Percentiles rank a stretch among this genome's conserved stretches.
Evolutionary conservation across 1,140 invertebrate genomes (phyloP).

Genomic region (Sipha flava): DNA sequence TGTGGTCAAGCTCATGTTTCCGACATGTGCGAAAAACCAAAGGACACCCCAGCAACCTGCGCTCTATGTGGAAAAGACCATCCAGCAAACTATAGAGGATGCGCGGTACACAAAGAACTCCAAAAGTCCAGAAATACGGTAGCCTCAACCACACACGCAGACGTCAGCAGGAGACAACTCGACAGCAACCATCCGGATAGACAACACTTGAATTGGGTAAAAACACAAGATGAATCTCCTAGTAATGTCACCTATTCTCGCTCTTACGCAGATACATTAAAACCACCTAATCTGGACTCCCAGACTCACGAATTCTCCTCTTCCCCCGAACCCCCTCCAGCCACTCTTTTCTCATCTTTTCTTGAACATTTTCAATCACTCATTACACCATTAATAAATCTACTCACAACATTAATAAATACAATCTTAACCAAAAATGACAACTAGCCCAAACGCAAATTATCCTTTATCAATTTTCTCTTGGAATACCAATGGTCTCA

Average conservation of each 20-base stretch:
- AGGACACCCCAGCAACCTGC: slow-evolving; percentile 40
- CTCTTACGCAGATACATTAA: neutral
- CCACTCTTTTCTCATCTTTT: neutral
- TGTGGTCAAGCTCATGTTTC: slow-evolving; percentile 41
- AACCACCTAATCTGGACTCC: neutral
- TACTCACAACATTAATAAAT: neutral
- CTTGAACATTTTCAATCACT: neutral
- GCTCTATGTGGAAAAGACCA: slow-evolving; percentile 41
- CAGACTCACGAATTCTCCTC: neutral
- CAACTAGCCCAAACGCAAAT: neutral
- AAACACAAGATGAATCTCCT: neutral
- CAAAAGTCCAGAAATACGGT: neutral
- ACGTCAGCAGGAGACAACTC: neutral
- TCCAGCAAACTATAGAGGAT: slow-evolving; percentile 41
- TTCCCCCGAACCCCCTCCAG: neutral
- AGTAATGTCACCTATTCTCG: neutral
- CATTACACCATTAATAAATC: neutral
- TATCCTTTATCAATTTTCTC: neutral
- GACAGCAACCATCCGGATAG: neutral
- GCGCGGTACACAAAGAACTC: neutral
- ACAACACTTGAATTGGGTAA: neutral
- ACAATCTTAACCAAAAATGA: slow-evolving; percentile 19
- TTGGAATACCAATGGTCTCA: slow-evolving; percentile 36
- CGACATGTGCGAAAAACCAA: slow-evolving; percentile 42
- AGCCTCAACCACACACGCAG: neutral